Evolutionary conservation across 2,888 invertebrate species (phyloP).

Genomic region (Polydrusus tereticollis): DNA sequence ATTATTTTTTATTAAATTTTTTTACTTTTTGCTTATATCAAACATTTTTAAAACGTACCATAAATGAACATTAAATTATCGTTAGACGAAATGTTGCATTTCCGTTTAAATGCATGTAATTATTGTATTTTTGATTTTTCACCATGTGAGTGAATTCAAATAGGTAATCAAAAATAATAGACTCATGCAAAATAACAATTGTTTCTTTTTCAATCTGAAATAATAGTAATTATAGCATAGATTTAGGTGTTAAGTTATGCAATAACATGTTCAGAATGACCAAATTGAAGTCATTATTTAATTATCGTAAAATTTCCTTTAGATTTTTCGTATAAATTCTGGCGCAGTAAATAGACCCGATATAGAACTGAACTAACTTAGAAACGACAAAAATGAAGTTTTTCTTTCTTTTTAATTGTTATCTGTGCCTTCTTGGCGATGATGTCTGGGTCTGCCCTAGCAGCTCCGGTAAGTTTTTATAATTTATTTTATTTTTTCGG

Average conservation of each 20-base stretch:
- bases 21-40: no score
- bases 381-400: constrained; percentile 15
- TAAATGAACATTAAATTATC: no score
- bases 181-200: no score
- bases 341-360: neutral
- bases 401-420: constrained; percentile 19
- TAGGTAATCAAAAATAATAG: no score
- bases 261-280: neutral
- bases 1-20: no score
- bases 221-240: neutral
- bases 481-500: neutral
- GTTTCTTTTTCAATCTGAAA: no score
- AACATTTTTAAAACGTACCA: no score
- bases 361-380: no score
- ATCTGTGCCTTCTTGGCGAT: constrained; percentile 14
- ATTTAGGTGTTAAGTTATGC: neutral
- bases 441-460: neutral
- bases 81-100: no score
- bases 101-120: no score
- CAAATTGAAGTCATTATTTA: neutral
- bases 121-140: no score
- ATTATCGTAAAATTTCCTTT: neutral
- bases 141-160: no score
- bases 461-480: constrained; percentile 12
- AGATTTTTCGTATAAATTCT: neutral